Evolutionary conservation across 2,113 vertebrate genomes (phyloP).

Genomic region (Pteropus alecto): DNA sequence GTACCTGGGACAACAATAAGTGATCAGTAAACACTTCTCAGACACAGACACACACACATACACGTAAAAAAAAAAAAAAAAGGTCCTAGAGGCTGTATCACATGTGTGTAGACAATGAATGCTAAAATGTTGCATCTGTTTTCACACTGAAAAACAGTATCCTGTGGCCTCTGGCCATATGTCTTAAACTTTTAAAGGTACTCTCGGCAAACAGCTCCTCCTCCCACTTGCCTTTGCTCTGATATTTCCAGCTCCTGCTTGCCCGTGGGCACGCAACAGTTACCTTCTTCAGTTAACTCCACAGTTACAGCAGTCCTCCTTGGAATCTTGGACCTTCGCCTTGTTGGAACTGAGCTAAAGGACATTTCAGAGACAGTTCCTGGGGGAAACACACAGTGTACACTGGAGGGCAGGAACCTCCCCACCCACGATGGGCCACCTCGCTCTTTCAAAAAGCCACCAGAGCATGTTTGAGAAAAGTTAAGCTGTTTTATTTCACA

Average conservation of each 20-base stretch:
- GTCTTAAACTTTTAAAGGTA: background rate
- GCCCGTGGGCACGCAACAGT: background rate
- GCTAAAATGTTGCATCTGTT: background rate
- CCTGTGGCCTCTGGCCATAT: background rate
- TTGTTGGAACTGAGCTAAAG: background rate
- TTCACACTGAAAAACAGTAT: background rate
- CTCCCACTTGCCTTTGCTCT: background rate
- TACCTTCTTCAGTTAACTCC: background rate
- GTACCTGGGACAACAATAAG: background rate
- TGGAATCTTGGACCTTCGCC: background rate
- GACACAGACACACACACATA: background rate
- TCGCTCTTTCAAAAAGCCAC: conserved; percentile 62
- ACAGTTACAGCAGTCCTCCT: background rate
- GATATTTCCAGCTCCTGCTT: background rate
- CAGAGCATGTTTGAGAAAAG: conserved; percentile 80
- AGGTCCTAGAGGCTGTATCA: background rate
- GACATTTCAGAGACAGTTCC: background rate
- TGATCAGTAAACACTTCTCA: background rate
- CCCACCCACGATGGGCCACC: accelerated
- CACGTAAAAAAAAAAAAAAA: background rate
- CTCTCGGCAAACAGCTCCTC: background rate
- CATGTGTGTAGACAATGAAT: background rate
- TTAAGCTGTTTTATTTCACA: conserved; percentile 87
- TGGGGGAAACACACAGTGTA: background rate
- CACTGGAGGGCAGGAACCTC: background rate